Conservation (phyloP, 2,888 invertebrate species). For the Microplitis manilae region DNA sequence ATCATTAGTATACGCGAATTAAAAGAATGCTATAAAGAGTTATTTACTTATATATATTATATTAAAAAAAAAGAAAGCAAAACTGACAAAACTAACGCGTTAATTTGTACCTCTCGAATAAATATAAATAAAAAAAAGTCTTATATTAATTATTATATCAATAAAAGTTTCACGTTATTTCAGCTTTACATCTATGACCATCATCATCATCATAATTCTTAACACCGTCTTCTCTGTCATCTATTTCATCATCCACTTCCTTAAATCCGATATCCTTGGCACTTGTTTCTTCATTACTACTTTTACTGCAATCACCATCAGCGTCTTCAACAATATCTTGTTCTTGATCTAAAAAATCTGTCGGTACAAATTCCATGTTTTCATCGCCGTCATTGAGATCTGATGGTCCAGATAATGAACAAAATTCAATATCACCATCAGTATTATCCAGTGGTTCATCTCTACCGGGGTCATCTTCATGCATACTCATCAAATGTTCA, state of each 20-base stretch:
- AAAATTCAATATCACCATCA: constrained; percentile 61
- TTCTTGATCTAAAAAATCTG: constrained; percentile 70
- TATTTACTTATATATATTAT: not conserved
- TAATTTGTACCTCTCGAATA: not conserved
- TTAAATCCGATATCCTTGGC: not conserved
- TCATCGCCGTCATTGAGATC: constrained; percentile 65
- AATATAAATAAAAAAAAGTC: not conserved
- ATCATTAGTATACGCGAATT: not conserved
- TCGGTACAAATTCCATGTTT: constrained; percentile 69
- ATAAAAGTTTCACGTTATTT: not conserved
- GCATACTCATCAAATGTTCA: constrained; percentile 58
- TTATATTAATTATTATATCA: not conserved
- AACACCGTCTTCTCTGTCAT: not conserved
- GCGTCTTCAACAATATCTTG: constrained; percentile 67
- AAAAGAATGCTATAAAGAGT: not conserved
- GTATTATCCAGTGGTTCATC: constrained; percentile 52
- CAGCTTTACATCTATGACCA: not conserved
- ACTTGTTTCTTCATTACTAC: constrained; percentile 52
- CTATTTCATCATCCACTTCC: not conserved
- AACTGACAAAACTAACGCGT: not conserved
- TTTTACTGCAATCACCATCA: constrained; percentile 59
- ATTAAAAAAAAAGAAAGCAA: not conserved
- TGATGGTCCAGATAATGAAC: constrained; percentile 57
- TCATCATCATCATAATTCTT: constrained; percentile 8
- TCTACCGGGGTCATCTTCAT: constrained; percentile 67